phyloP scores from a whole-genome alignment of 2,113 vertebrate species.

The Plecotus auritus region DNA sequence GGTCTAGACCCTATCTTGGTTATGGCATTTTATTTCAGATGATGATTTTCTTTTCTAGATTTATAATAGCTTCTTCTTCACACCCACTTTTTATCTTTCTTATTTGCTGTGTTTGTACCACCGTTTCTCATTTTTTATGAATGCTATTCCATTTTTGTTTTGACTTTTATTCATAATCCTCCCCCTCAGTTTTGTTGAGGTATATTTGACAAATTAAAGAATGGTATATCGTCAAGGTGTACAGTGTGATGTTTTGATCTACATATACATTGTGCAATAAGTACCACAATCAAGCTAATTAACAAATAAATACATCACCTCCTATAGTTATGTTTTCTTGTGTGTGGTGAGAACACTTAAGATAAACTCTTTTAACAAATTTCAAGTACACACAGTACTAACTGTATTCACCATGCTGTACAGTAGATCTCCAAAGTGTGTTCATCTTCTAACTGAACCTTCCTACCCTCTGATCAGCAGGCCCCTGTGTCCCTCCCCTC shows the following conservation, averaged over 20 bases:
- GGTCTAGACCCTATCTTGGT: too few relatives aligned
- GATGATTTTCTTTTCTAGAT: neutral
- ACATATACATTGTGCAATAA: neutral
- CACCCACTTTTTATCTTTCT: neutral
- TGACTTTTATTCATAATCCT: neutral
- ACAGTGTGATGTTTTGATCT: neutral
- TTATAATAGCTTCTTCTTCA: neutral
- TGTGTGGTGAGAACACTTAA: neutral
- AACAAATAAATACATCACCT: neutral
- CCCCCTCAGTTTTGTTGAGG: neutral
- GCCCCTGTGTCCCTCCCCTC: neutral
- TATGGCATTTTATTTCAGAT: conserved; percentile 5
- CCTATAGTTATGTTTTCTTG: neutral
- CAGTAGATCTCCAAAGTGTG: neutral
- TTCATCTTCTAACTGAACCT: neutral
- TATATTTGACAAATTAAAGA: neutral
- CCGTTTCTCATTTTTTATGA: conserved; percentile 8
- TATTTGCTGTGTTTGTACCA: neutral
- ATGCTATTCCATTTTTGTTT: neutral
- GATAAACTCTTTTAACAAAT: neutral
- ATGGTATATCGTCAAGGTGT: neutral
- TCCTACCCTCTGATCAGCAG: neutral
- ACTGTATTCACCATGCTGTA: neutral
- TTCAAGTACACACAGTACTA: neutral
- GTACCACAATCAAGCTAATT: neutral